phyloP scores from a whole-genome alignment of 2,888 invertebrate species.

The Agapostemon virescens region DNA sequence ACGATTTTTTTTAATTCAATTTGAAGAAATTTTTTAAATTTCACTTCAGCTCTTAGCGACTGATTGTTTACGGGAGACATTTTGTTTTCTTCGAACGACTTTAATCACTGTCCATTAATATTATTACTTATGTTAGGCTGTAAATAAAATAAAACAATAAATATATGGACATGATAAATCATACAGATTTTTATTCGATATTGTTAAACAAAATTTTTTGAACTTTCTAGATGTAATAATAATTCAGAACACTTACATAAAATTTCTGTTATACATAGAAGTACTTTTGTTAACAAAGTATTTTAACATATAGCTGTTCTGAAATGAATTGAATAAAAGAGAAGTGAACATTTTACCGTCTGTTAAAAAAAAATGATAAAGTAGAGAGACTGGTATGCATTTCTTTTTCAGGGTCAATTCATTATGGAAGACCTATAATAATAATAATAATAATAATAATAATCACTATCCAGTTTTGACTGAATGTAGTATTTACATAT shows the following conservation, averaged over 20 bases:
- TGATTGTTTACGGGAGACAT: conserved; percentile 48
- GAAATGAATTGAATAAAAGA: conserved; percentile 3
- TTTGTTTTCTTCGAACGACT: conserved; percentile 72
- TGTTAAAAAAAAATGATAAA: neutral
- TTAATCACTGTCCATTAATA: conserved; percentile 74
- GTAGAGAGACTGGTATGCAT: neutral
- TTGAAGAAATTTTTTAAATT: conserved; percentile 46
- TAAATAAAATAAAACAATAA: conserved; percentile 74
- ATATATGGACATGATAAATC: conserved; percentile 53
- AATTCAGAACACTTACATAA: conserved; percentile 10
- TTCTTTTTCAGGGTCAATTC: neutral
- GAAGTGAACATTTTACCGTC: neutral
- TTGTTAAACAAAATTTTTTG: conserved; percentile 33
- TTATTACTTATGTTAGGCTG: conserved; percentile 75
- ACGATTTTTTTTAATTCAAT: conserved; percentile 43
- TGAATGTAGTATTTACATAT: conserved; percentile 18
- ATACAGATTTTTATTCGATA: conserved; percentile 39
- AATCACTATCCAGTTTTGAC: neutral
- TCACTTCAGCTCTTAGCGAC: conserved; percentile 18
- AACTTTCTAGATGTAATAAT: conserved; percentile 4
- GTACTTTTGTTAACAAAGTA: conserved; percentile 5
- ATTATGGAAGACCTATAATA: conserved; percentile 13
- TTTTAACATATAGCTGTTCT: conserved; percentile 8
- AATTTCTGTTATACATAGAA: neutral
- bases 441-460: conserved; percentile 16